phyloP scores from a whole-genome alignment of 2,888 invertebrate genomes.

The Nudaria mundana region DNA sequence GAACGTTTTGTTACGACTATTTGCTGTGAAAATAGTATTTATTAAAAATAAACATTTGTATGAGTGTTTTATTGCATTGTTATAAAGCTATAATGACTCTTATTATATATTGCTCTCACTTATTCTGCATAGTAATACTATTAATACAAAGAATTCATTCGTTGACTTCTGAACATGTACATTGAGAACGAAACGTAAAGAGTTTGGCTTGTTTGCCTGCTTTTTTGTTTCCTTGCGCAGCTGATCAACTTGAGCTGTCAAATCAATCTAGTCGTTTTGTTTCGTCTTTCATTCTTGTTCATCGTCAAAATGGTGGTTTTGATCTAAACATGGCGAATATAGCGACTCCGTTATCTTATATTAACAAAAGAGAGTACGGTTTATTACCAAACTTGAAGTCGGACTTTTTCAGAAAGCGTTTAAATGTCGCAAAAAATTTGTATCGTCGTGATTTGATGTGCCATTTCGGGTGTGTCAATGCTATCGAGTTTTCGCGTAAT shows the following conservation, averaged over 20 bases:
- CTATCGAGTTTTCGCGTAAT: slow-evolving; percentile 95
- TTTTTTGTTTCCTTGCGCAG: too few species aligned
- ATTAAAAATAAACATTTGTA: too few species aligned
- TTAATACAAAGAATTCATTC: too few species aligned
- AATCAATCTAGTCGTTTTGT: slow-evolving; percentile 37
- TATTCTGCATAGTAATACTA: too few species aligned
- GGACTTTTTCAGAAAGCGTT: slow-evolving; percentile 82
- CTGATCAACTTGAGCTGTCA: slow-evolving; percentile 54
- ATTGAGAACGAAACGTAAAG: slow-evolving; percentile 39
- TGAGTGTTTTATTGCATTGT: too few species aligned
- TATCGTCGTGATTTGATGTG: slow-evolving; percentile 92
- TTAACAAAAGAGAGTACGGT: slow-evolving; percentile 83
- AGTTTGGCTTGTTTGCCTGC: too few species aligned
- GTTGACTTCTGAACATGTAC: too few species aligned
- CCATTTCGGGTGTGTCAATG: slow-evolving; percentile 98
- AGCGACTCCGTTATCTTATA: slow-evolving; percentile 81
- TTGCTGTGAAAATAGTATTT: too few species aligned
- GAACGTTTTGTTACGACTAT: too few species aligned
- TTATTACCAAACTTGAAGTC: slow-evolving; percentile 80
- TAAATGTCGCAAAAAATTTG: slow-evolving; percentile 86
- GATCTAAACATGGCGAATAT: slow-evolving; percentile 71
- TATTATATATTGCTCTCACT: too few species aligned
- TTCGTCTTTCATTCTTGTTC: slow-evolving; percentile 50
- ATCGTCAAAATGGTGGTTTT: slow-evolving; percentile 66
- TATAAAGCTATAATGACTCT: too few species aligned